These are phyloP conservation scores for Platycheirus rosarum DNA, from an alignment of 2,888 invertebrate species.

Conservation along the genomic window DNA sequence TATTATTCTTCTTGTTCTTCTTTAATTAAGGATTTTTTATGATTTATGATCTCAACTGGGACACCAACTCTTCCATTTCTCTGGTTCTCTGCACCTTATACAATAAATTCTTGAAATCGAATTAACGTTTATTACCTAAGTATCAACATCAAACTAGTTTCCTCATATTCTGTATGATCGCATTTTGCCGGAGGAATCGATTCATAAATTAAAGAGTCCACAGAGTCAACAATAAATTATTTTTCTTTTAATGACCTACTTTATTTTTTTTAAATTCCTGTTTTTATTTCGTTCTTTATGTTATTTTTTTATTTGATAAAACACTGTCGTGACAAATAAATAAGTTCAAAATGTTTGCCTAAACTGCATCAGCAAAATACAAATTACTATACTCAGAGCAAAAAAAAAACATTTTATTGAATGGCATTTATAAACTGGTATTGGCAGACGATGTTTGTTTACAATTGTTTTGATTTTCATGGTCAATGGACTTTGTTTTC, in stretches of 20 bases:
- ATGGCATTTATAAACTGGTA: conserved; percentile 10
- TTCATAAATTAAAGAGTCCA: no score
- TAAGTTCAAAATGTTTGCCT: not conserved
- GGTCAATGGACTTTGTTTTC: conserved; percentile 6
- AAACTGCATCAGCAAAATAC: not conserved
- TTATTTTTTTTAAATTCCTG: not conserved
- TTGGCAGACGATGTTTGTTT: no score
- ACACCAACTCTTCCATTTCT: no score
- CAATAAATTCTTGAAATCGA: no score
- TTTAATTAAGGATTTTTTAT: no score
- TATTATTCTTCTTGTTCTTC: no score
- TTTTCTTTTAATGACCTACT: not conserved
- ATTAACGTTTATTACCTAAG: no score
- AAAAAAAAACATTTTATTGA: conserved; percentile 19
- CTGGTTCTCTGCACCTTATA: no score
- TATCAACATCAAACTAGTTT: conserved; percentile 1
- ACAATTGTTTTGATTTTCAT: not conserved
- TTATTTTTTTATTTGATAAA: not conserved
- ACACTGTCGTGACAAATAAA: not conserved
- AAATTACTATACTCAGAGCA: not conserved
- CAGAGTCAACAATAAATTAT: no score
- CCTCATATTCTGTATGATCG: no score
- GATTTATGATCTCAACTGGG: no score
- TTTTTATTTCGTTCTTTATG: not conserved
- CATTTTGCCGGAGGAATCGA: no score